Evolutionary conservation across 2,113 vertebrate species (phyloP).

Genomic region (Alligator mississippiensis): DNA sequence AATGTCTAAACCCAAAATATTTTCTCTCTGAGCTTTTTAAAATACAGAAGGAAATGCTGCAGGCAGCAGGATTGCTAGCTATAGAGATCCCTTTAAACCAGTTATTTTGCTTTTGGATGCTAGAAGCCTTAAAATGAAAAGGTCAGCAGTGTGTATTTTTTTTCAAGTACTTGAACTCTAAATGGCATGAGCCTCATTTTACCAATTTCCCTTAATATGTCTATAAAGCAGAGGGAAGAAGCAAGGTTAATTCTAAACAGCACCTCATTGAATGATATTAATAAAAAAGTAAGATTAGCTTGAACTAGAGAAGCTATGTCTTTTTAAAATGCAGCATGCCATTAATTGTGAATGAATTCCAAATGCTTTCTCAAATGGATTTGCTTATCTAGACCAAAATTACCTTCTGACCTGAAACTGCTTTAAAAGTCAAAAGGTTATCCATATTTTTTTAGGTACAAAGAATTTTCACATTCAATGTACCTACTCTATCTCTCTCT

Average conservation of each 20-base stretch:
- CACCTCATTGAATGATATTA: background rate
- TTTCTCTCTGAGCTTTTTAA: constrained; percentile 31
- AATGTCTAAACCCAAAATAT: background rate
- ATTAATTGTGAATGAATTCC: constrained; percentile 26
- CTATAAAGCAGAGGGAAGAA: constrained; percentile 16
- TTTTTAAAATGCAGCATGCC: constrained; percentile 21
- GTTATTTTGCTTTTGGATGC: background rate
- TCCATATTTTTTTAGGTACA: background rate
- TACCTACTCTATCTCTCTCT: background rate
- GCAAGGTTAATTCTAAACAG: constrained; percentile 45
- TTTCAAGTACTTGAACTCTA: constrained; percentile 41
- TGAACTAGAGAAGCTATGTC: background rate
- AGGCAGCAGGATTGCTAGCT: background rate
- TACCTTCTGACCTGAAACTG: background rate
- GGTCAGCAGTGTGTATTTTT: background rate
- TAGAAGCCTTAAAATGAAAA: constrained; percentile 54
- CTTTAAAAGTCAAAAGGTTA: constrained; percentile 18
- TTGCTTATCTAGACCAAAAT: constrained; percentile 5
- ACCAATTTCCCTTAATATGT: background rate
- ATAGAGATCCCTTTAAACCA: constrained; percentile 6
- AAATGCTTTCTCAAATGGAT: background rate
- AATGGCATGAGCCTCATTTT: constrained; percentile 28
- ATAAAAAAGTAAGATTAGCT: background rate
- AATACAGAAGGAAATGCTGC: background rate
- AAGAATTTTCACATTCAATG: background rate